Evolutionary conservation across 2,113 vertebrate species (phyloP).

Genomic region (Marcusenius ussheri): DNA sequence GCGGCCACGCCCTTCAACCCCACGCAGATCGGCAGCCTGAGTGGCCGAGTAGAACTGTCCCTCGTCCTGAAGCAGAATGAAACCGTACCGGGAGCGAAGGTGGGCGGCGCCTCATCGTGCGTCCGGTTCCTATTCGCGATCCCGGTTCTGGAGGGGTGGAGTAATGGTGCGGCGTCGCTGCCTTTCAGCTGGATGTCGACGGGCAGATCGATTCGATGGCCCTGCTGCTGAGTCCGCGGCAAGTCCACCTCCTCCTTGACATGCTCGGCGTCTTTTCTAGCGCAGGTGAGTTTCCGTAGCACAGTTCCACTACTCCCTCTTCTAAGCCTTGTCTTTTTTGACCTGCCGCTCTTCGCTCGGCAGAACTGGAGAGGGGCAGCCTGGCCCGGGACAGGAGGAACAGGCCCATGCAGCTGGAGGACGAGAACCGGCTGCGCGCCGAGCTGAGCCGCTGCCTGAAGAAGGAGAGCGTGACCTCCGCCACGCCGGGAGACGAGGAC

Average conservation of each 20-base stretch:
- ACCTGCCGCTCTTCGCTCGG: constrained; percentile 47
- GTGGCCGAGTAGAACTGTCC: constrained; percentile 78
- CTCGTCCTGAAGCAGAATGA: constrained; percentile 90
- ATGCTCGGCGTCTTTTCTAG: constrained; percentile 84
- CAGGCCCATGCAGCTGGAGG: constrained; percentile 92
- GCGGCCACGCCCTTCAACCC: constrained; percentile 72
- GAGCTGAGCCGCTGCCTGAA: constrained; percentile 86
- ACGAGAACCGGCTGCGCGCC: constrained; percentile 92
- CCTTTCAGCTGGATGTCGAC: constrained; percentile 79
- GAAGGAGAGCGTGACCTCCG: constrained; percentile 72
- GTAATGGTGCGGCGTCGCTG: background rate
- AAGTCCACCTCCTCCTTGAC: constrained; percentile 88
- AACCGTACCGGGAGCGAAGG: constrained; percentile 86
- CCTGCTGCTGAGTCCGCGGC: constrained; percentile 82
- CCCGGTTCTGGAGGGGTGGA: background rate
- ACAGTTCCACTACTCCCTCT: background rate
- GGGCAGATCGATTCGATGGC: constrained; percentile 82
- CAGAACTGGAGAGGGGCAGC: constrained; percentile 68
- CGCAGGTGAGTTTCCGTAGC: constrained; percentile 65
- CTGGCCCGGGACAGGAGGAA: constrained; percentile 80
- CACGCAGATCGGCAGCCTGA: constrained; percentile 79
- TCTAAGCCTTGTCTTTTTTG: background rate
- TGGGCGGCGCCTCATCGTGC: constrained; percentile 34
- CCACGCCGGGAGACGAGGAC: constrained; percentile 70
- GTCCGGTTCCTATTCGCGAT: too few relatives aligned